Base-by-base conservation (phyloP, 1,140 invertebrate species). In the Trissolcus basalis region DNA sequence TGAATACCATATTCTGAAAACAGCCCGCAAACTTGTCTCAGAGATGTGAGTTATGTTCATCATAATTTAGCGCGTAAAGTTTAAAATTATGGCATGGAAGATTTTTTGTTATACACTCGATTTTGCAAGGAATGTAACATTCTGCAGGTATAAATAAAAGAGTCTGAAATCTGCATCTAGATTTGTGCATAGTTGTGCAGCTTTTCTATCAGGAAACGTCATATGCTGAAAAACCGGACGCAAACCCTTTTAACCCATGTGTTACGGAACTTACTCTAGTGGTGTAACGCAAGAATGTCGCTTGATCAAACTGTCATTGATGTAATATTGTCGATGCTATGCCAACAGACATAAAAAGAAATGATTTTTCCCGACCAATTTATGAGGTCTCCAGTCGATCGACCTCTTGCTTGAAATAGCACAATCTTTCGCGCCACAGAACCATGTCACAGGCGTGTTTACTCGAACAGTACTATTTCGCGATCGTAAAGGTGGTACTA, bases 381-480 rank as follows among this genome's bases (percentile, higher is more conserved):
- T 59, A 64, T 55, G 65, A 75, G 59, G 65, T 64, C 64, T 75
- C n/a, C n/a, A n/a, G n/a, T 33, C 53, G 53, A 67, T 47, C 65
- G 65, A 69, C 72, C 72, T 75, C 59, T 58, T 14, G 36, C 39
- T 63, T 43, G n/a, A 68, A 75, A 75, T 75, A 75, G 64, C 36
- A 39, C 64, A 53, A 75, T 27, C 71, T 63, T 74, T 74, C 71
- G 58, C 11, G 16, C 16, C 35, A 55, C 16, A 8, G 55, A 67
- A 74, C 44, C 50, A 68, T 74, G 71, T 56, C 63, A 68, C 11
- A 68, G 50, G 63, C 16, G 51, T 68, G 50, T 41, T 60, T 50
- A 59, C 39, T 49, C 44, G 53, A 36, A 44, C 67, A 67, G 60
- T 58, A 45, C 67, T 56, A 11, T 56, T 51, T 68, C 51, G 49